These are phyloP conservation scores for Periparus ater DNA, from an alignment of 2,797 vertebrate species.

Conservation along the genomic window DNA sequence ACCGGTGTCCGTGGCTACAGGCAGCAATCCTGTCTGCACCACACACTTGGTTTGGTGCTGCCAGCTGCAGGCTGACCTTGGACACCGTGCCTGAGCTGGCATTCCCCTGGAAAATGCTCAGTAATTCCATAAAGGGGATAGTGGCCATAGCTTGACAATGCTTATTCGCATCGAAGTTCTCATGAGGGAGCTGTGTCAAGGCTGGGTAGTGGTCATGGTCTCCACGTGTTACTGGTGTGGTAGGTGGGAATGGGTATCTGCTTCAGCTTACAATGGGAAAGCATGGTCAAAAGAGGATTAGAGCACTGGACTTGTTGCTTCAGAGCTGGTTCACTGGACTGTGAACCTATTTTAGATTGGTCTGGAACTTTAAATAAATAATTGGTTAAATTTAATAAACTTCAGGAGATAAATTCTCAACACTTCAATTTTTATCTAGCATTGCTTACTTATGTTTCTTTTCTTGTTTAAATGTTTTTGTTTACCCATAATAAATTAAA, in stretches of 20 bases:
- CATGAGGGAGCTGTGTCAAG: background rate
- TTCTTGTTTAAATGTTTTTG: background rate
- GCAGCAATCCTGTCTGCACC: background rate
- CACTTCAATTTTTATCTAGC: background rate
- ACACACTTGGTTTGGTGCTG: background rate
- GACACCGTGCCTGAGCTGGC: background rate
- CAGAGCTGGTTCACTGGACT: background rate
- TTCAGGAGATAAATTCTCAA: background rate
- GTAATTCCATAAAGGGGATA: background rate
- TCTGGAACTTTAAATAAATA: background rate
- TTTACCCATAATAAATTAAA: background rate
- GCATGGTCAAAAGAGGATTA: background rate
- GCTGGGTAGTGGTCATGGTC: accelerated
- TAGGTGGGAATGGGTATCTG: background rate
- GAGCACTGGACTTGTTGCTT: background rate
- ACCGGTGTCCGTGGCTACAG: background rate
- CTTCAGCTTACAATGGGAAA: background rate
- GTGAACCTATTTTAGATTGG: background rate
- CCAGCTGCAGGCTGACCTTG: background rate
- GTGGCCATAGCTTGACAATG: background rate
- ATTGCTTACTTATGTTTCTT: background rate
- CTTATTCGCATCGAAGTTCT: background rate
- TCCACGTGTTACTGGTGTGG: accelerated
- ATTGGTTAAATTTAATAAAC: background rate
- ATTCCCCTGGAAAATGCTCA: background rate